These are phyloP conservation scores for Molossus molossus DNA, from an alignment of 2,797 vertebrate species.

Conservation along the genomic window DNA sequence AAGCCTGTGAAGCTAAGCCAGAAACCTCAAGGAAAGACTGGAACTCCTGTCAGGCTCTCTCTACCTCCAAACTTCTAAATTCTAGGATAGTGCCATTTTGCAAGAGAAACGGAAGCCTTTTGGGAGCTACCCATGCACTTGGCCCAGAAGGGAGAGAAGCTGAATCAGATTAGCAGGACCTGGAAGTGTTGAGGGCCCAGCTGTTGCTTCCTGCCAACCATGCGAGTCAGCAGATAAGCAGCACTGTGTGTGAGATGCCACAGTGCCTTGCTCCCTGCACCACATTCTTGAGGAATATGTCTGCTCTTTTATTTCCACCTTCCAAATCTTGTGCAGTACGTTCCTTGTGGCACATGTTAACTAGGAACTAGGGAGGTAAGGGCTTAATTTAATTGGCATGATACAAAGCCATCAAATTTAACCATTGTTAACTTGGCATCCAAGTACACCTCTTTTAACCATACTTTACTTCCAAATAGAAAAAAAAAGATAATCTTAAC, in stretches of 20 bases:
- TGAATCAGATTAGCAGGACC: not conserved
- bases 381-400: not conserved
- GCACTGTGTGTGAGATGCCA: not conserved
- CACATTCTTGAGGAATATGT: not conserved
- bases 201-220: not conserved
- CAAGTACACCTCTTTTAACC: not conserved
- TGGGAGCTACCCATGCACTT: not conserved
- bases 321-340: not conserved
- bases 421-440: not conserved
- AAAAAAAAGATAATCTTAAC: not conserved
- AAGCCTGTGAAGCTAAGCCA: conserved; percentile 35
- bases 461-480: conserved; percentile 41
- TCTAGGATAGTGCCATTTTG: not conserved
- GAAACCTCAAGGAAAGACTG: not conserved
- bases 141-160: conserved; percentile 17
- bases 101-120: not conserved
- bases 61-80: not conserved
- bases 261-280: not conserved
- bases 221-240: not conserved
- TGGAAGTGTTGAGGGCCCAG: not conserved
- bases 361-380: not conserved
- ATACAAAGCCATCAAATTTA: not conserved
- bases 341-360: not conserved
- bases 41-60: conserved; percentile 4
- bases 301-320: not conserved